phyloP scores from a whole-genome alignment of 2,888 invertebrate species.

The Pyrrhia umbra region DNA sequence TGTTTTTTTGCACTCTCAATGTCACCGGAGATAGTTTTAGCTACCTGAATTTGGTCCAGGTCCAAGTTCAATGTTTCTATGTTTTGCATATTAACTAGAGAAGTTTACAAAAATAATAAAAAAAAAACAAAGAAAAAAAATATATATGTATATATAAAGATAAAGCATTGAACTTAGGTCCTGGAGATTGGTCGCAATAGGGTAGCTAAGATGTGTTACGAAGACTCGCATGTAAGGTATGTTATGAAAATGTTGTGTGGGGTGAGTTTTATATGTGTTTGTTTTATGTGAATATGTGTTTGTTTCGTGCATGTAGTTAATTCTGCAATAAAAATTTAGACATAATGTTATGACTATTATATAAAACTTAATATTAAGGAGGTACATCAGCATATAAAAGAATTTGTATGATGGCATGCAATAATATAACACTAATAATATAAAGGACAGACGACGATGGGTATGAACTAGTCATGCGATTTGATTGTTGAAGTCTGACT shows the following conservation, averaged over 20 bases:
- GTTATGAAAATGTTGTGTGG: background rate
- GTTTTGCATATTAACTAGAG: constrained; percentile 13
- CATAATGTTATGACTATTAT: background rate
- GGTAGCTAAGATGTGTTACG: background rate
- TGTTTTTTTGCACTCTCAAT: too few species aligned
- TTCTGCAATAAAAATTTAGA: constrained; percentile 1
- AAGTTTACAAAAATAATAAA: too few species aligned
- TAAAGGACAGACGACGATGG: background rate
- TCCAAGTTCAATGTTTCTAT: constrained; percentile 15
- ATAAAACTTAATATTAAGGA: background rate
- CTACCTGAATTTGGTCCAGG: constrained; percentile 11
- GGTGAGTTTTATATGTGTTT: background rate
- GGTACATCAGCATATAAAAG: too few species aligned
- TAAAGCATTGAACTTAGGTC: constrained; percentile 2
- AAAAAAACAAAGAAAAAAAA: too few species aligned
- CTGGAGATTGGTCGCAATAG: background rate
- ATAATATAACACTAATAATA: background rate
- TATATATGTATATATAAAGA: too few species aligned
- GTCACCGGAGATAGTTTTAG: background rate
- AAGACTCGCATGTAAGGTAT: background rate
- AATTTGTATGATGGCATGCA: background rate
- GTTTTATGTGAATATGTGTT: background rate
- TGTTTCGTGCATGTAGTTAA: background rate
- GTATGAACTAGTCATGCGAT: constrained; percentile 27
- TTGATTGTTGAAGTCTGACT: constrained; percentile 15